Evolutionary conservation across 2,113 vertebrate species (phyloP).

Genomic region (Turdus rufiventris): DNA sequence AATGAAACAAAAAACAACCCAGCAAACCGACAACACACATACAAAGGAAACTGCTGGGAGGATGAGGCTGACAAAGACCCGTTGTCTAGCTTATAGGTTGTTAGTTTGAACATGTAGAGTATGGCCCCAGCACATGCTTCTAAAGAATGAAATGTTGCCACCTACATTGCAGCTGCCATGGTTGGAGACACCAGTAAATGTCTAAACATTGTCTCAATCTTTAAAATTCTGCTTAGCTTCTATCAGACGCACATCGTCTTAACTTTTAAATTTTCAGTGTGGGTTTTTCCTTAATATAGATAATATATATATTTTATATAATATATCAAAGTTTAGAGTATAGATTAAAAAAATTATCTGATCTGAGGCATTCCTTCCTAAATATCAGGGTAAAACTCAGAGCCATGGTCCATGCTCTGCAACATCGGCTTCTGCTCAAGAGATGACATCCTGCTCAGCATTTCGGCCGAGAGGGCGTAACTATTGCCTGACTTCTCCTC

Average conservation of each 20-base stretch:
- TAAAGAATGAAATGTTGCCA: slow-evolving; percentile 69
- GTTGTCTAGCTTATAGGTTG: slow-evolving; percentile 69
- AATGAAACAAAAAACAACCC: not conserved
- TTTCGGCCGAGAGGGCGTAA: slow-evolving; percentile 81
- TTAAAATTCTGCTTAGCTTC: slow-evolving; percentile 75
- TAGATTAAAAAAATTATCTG: slow-evolving; percentile 76
- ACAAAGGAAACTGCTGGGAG: slow-evolving; percentile 31
- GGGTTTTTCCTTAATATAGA: slow-evolving; percentile 68
- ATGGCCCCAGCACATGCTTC: slow-evolving; percentile 69
- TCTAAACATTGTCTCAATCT: slow-evolving; percentile 60
- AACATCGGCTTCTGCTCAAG: slow-evolving; percentile 84
- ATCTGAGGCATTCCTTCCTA: slow-evolving; percentile 68
- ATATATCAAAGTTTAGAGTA: slow-evolving; percentile 84
- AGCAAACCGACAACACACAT: not conserved
- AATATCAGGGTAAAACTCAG: slow-evolving; percentile 86
- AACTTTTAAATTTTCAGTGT: slow-evolving; percentile 78
- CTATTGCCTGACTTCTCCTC: slow-evolving; percentile 94
- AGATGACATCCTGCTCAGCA: slow-evolving; percentile 84
- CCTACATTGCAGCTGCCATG: slow-evolving; percentile 72
- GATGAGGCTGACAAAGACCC: slow-evolving; percentile 66
- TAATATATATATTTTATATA: slow-evolving; percentile 75
- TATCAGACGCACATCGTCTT: slow-evolving; percentile 63
- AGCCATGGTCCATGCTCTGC: slow-evolving; percentile 80
- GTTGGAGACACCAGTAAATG: slow-evolving; percentile 65
- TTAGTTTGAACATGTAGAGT: slow-evolving; percentile 56